Percentiles rank a stretch among this genome's conserved stretches.
Conservation (phyloP, 2,888 invertebrate genomes). For the Cantharis rustica region DNA sequence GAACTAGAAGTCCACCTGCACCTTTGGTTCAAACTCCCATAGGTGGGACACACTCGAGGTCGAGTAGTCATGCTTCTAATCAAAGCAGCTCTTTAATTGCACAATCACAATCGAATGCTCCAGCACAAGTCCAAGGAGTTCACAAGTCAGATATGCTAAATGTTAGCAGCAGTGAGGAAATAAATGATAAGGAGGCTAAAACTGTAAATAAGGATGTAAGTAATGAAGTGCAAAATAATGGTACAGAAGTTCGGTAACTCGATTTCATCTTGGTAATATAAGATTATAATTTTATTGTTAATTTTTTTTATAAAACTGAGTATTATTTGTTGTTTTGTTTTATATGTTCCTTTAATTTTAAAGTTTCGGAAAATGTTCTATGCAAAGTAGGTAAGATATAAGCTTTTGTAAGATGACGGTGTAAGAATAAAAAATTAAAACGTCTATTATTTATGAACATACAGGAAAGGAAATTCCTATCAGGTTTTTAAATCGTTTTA, state of each 20-base stretch:
- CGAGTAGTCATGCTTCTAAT: slow-evolving; percentile 62
- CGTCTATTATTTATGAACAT: not conserved
- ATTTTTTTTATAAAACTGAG: not conserved
- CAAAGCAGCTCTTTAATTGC: slow-evolving; percentile 13
- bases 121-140: slow-evolving; percentile 1
- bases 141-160: slow-evolving; percentile 4
- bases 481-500: not conserved
- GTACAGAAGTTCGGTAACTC: not conserved
- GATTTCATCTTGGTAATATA: not conserved
- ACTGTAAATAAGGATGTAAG: not conserved
- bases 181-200: slow-evolving; percentile 5
- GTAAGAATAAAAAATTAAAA: not conserved
- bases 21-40: slow-evolving; percentile 73
- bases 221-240: not conserved
- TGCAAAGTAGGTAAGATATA: not conserved
- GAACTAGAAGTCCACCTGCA: slow-evolving; percentile 68
- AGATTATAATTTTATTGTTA: not conserved
- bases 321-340: not conserved
- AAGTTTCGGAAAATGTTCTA: not conserved
- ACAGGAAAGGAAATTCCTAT: too few species aligned
- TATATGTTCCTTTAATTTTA: not conserved
- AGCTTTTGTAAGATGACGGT: not conserved
- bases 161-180: not conserved
- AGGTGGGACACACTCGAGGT: slow-evolving; percentile 66
- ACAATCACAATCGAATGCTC: not conserved